Base-by-base conservation (phyloP, 37 sponge, comb jelly and placozoan species). In the Diacarnus erythraeanus region DNA sequence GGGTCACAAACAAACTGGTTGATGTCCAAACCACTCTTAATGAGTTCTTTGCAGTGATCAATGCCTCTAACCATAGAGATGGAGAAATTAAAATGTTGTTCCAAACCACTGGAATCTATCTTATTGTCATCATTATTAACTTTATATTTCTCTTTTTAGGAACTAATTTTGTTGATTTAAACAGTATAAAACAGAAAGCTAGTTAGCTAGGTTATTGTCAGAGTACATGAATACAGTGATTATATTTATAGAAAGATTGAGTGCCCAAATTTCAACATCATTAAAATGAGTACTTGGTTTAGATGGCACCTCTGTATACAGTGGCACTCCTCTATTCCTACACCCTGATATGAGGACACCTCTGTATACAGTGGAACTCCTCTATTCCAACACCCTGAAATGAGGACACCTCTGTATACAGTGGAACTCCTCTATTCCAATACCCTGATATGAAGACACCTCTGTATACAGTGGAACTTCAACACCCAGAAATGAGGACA, bases 1-100 rank as follows among this genome's bases (percentile, higher is more conserved):
- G 57, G n/a, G 18, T 23, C 8, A 2, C 69, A n/a, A 0, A 43
- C 5, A 38, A 79, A 79, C 26, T 65, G 60, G 42, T 42, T 31
- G 6, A 81, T 42, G 64, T 81, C 81, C 30, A 34, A 20, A 2
- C 81, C 81, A 81, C 44, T 60, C 21, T 22, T 21, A 21, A 81
- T 81, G 72, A 63, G 3, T 27, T 81, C 81, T 38, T 81, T 72
- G 58, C 58, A 35, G 0, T 21, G 21, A 2, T 41, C 26, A 26
- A 71, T 33, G 29, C 73, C 73, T 61, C 77, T 76, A n/a, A n/a
- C n/a, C n/a, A n/a, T n/a, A n/a, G n/a, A n/a, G n/a, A n/a, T n/a
- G n/a, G n/a, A n/a, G n/a, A n/a, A n/a, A n/a, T n/a, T n/a, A n/a
- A n/a, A n/a, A n/a, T n/a, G n/a, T n/a, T n/a, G n/a, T n/a, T n/a